Evolutionary conservation across 2,113 vertebrate genomes (phyloP).

Genomic region (Phoenicopterus ruber): DNA sequence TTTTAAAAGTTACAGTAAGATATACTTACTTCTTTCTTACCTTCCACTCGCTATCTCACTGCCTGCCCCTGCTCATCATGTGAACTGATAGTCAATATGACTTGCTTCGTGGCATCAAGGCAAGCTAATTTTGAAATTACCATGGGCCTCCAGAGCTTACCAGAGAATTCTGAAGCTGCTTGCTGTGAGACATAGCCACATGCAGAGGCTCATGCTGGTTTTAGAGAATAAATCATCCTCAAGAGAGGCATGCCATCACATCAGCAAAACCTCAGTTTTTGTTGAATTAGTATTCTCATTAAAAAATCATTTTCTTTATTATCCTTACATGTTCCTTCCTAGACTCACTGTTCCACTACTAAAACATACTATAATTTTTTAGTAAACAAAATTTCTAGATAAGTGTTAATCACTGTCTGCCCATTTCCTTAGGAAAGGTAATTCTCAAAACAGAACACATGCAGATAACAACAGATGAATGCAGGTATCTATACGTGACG

Average conservation of each 20-base stretch:
- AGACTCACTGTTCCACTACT: background rate
- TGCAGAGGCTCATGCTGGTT: slow-evolving; percentile 56
- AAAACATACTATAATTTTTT: background rate
- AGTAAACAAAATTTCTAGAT: background rate
- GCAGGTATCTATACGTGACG: background rate
- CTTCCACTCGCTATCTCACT: background rate
- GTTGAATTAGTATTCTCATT: slow-evolving; percentile 38
- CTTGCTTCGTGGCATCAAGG: slow-evolving; percentile 30
- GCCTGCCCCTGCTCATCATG: background rate
- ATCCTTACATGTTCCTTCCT: background rate
- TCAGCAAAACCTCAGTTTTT: slow-evolving; percentile 39
- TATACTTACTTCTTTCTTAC: background rate
- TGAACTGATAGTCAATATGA: slow-evolving; percentile 31
- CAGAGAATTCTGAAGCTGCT: slow-evolving; percentile 48
- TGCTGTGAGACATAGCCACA: slow-evolving; percentile 56
- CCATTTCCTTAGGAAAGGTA: background rate
- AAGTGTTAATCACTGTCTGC: background rate
- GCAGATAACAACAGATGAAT: background rate
- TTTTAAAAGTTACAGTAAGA: background rate
- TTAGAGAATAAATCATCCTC: slow-evolving; percentile 57
- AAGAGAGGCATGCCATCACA: slow-evolving; percentile 19
- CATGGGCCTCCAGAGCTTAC: slow-evolving; percentile 23
- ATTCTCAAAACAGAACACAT: background rate
- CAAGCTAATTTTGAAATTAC: slow-evolving; percentile 58
- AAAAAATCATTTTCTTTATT: slow-evolving; percentile 23